Base-by-base conservation (phyloP, 2,797 vertebrate species). In the Sebastes trivittatus region DNA sequence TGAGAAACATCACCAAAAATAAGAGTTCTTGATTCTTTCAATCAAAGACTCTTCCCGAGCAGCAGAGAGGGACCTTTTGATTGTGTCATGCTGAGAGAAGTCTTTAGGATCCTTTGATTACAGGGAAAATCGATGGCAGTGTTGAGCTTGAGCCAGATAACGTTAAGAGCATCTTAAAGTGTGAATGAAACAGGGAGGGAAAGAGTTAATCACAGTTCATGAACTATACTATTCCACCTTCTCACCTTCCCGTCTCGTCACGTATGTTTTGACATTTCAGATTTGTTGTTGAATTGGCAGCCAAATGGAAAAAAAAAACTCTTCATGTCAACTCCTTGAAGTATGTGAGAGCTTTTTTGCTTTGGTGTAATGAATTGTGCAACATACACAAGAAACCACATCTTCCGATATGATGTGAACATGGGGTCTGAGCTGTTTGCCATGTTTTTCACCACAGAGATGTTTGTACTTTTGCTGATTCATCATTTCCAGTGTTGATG, bases 1-100 rank as follows among this genome's bases (percentile, higher is more conserved):
- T 67, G 72, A 84, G 58, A 77, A 77, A 42, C 25, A 1, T 56
- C 55, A 54, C 56, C 49, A 74, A 72, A 75, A 77, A 67, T 61
- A 76, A 84, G 74, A 78, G 75, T 36, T 61, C 60, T 81, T n/a
- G 60, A 87, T 80, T 72, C 52, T 66, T 72, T 75, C 73, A 73
- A 68, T 60, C 63, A 60, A 73, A 76, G 30, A 5, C 63, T 67
- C 49, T 32, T 59, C 25, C 67, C 7, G 7, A 52, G 46, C 64
- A 16, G 54, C 8, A n/a, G 34, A 70, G 64, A 71, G 74, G 60
- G 36, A 59, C 34, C 46, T 69, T 69, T 63, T 58, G 14, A 70
- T 77, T 79, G 62, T 36, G 63, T 38, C 73, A 14, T 27, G n/a
- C 6, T 20, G 13, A 4, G 8, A 75, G 54, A 68, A 4, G 27